phyloP scores from a whole-genome alignment of 1,140 invertebrate species.

The Coelopa frigida region DNA sequence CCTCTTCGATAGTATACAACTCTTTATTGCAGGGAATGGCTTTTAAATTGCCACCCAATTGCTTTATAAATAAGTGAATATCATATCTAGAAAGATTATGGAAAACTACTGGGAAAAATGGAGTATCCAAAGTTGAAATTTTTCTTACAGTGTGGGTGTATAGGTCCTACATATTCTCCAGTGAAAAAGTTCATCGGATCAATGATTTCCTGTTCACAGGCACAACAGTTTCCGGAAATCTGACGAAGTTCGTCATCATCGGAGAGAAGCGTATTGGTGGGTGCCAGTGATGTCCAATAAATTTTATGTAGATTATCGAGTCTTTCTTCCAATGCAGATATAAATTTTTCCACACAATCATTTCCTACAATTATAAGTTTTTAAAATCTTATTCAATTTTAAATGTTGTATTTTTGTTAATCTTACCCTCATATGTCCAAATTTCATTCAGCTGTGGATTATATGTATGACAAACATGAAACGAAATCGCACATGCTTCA shows the following conservation, averaged over 20 bases:
- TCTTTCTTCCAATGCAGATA: no score
- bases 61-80: constrained; percentile 39
- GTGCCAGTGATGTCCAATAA: constrained; percentile 16
- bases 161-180: constrained; percentile 31
- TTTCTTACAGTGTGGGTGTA: constrained; percentile 41
- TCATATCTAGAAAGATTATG: constrained; percentile 39
- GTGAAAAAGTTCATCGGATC: constrained; percentile 32
- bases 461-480: constrained; percentile 28
- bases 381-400: constrained; percentile 18
- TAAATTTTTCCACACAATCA: constrained; percentile 3
- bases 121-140: constrained; percentile 30
- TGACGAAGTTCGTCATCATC: constrained; percentile 19
- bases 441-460: constrained; percentile 23
- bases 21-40: constrained; percentile 42
- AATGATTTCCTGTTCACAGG: constrained; percentile 16
- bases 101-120: constrained; percentile 39
- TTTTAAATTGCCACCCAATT: constrained; percentile 26
- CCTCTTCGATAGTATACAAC: constrained; percentile 23
- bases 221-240: constrained; percentile 28
- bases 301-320: no score
- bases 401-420: constrained; percentile 25
- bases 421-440: constrained; percentile 23
- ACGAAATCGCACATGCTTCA: constrained; percentile 25
- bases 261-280: constrained; percentile 12
- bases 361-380: constrained; percentile 18